phyloP scores from a whole-genome alignment of 1,140 invertebrate species.

The Zaprionus africanus region DNA sequence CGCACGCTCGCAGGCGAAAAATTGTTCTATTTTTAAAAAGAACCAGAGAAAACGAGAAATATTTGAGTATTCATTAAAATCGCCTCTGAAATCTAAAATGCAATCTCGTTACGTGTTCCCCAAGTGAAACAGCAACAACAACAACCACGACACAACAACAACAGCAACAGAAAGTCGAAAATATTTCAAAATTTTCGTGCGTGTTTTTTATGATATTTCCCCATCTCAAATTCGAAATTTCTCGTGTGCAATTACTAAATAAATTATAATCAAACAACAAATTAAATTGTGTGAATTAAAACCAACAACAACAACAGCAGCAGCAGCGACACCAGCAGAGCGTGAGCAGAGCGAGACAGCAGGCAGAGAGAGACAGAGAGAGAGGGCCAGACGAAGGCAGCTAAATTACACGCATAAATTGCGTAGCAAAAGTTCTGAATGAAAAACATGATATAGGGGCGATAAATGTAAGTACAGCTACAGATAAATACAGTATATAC shows the following conservation, averaged over 20 bases:
- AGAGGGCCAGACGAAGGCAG: constrained; percentile 30
- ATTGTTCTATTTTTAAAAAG: constrained; percentile 46
- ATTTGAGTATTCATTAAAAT: constrained; percentile 44
- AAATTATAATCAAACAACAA: constrained; percentile 47
- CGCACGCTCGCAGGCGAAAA: constrained; percentile 35
- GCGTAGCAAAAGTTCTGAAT: constrained; percentile 77
- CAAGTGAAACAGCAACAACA: constrained; percentile 9
- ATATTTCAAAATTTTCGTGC: constrained; percentile 30
- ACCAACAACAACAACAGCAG: constrained; percentile 58
- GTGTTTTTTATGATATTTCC: constrained; percentile 43
- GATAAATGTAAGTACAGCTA: constrained; percentile 72
- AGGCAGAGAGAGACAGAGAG: not conserved
- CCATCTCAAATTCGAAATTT: constrained; percentile 31
- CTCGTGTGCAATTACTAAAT: constrained; percentile 74
- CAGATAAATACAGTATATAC: constrained; percentile 7
- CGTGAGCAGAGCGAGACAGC: not conserved
- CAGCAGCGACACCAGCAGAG: constrained; percentile 12
- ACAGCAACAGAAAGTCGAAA: constrained; percentile 18
- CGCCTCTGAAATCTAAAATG: constrained; percentile 28
- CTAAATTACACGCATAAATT: constrained; percentile 75
- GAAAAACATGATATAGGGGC: constrained; percentile 55
- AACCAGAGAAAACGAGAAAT: constrained; percentile 34
- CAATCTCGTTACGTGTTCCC: constrained; percentile 16
- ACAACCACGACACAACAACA: not conserved
- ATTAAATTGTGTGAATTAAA: constrained; percentile 69